These are phyloP conservation scores for Thecocarcelia acutangulata DNA, from an alignment of 2,888 invertebrate genomes.

Conservation along the genomic window DNA sequence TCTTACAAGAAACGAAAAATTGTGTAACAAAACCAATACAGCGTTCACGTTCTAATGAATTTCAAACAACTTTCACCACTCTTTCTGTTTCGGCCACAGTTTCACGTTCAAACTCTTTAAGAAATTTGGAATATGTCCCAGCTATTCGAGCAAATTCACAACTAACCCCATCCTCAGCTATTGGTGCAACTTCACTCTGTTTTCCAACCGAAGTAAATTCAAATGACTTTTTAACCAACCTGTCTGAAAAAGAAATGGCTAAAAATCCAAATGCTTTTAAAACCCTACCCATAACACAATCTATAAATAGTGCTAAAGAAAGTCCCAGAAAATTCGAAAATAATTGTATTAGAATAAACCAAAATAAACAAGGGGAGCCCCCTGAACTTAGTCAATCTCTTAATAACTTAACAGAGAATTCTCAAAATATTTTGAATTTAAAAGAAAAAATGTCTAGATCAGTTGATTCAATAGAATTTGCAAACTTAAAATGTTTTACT, in stretches of 20 bases:
- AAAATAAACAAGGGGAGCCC: background rate
- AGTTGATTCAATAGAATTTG: constrained; percentile 8
- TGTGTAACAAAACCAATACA: constrained; percentile 39
- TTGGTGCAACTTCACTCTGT: constrained; percentile 29
- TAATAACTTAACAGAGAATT: constrained; percentile 13
- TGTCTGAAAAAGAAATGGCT: constrained; percentile 32
- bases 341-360: background rate
- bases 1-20: constrained; percentile 67
- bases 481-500: background rate
- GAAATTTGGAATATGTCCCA: constrained; percentile 57
- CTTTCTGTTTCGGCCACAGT: constrained; percentile 40
- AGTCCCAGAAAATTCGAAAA: constrained; percentile 1
- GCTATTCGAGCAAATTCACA: constrained; percentile 17
- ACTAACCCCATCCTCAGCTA: constrained; percentile 27
- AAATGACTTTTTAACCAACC: background rate
- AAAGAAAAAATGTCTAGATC: background rate
- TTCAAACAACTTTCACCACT: constrained; percentile 47
- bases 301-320: constrained; percentile 7
- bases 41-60: constrained; percentile 73
- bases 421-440: background rate
- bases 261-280: constrained; percentile 29
- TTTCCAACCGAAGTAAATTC: constrained; percentile 62
- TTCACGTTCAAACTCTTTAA: constrained; percentile 60
- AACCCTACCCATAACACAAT: background rate
- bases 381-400: constrained; percentile 16